Conservation (phyloP, 64 coral and sea anemone species). For the Platygyra sinensis region DNA sequence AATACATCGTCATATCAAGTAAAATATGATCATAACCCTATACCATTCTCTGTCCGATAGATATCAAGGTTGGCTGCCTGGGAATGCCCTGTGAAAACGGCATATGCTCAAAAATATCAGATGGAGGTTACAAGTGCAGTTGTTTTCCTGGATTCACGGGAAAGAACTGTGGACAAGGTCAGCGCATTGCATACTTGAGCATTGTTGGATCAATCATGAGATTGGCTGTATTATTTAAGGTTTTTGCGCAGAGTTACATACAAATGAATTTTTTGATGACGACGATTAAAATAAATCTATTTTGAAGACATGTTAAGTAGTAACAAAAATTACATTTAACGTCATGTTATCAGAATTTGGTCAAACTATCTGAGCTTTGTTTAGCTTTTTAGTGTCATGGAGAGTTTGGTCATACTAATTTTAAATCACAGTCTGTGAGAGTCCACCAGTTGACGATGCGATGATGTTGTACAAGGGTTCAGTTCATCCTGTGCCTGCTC, state of each 20-base stretch:
- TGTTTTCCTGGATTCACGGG: conserved; percentile 21
- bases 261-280: too few species aligned
- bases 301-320: too few species aligned
- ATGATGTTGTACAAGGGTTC: too few species aligned
- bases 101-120: neutral
- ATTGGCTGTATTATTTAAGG: neutral
- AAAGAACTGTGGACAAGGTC: neutral
- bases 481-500: too few species aligned
- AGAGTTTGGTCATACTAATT: too few species aligned
- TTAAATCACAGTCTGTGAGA: too few species aligned
- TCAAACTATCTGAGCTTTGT: too few species aligned
- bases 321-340: too few species aligned
- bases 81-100: neutral
- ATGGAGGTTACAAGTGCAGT: neutral
- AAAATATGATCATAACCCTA: neutral
- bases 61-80: neutral
- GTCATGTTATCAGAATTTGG: too few species aligned
- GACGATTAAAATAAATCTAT: too few species aligned
- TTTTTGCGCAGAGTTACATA: neutral
- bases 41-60: neutral
- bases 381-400: too few species aligned
- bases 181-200: neutral
- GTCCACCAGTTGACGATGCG: too few species aligned
- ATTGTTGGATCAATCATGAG: neutral
- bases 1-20: neutral